These are phyloP conservation scores for Philopedon plagiatum DNA, from an alignment of 2,888 invertebrate species.

Conservation along the genomic window DNA sequence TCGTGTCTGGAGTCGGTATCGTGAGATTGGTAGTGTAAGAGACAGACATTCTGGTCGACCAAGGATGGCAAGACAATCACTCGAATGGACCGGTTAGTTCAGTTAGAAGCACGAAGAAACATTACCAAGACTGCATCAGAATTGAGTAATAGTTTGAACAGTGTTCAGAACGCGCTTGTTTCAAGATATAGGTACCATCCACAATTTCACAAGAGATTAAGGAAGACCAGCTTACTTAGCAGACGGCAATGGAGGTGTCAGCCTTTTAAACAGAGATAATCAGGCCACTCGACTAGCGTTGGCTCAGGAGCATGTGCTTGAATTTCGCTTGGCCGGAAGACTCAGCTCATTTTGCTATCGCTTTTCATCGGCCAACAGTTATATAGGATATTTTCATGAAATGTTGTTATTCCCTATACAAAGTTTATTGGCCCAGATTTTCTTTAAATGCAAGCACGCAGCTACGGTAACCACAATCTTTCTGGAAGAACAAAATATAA, in stretches of 20 bases:
- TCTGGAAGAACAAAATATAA: too few relatives aligned
- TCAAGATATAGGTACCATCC: background rate
- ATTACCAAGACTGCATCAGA: background rate
- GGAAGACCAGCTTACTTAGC: background rate
- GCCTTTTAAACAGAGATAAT: too few relatives aligned
- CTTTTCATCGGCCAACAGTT: background rate
- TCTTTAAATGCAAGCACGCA: background rate
- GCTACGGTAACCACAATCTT: too few relatives aligned
- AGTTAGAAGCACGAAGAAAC: background rate
- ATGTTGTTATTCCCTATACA: too few relatives aligned
- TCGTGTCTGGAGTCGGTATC: constrained; percentile 9
- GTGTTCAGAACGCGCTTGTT: constrained; percentile 1
- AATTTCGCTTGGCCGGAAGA: too few relatives aligned
- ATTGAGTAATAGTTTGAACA: background rate
- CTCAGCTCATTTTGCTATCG: background rate
- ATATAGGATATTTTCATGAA: background rate
- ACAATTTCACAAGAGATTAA: background rate
- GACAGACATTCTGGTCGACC: constrained; percentile 8
- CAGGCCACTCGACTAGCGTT: too few relatives aligned
- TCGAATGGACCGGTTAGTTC: background rate
- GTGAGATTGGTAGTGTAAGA: background rate
- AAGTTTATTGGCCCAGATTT: background rate
- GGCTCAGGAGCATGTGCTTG: constrained; percentile 8
- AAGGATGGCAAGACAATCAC: background rate
- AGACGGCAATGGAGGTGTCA: background rate